A percentile compares a stretch with the other conserved stretches of the same genome.
These are phyloP conservation scores for Centropristis striata DNA, from an alignment of 2,113 vertebrate species.

Conservation along the genomic window DNA sequence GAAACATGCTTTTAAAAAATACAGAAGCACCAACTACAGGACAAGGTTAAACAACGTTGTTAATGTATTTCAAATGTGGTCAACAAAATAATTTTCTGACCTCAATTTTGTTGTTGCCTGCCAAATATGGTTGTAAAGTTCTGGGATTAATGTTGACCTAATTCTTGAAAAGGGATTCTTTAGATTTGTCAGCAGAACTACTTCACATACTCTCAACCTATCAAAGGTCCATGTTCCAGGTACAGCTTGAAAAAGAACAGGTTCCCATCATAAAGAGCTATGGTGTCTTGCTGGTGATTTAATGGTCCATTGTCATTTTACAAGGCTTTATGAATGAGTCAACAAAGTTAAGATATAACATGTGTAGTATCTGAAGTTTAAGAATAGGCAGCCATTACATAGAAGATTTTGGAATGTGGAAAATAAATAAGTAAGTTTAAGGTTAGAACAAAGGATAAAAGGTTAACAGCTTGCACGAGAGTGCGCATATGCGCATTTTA, in stretches of 20 bases:
- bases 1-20: not conserved
- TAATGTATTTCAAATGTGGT: not conserved
- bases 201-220: not conserved
- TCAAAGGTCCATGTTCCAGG: not conserved
- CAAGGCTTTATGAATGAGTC: not conserved
- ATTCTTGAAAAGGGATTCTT: constrained; percentile 38
- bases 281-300: not conserved
- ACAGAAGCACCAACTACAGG: not conserved
- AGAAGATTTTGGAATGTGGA: too few relatives aligned
- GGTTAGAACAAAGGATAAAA: too few relatives aligned
- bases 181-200: constrained; percentile 19
- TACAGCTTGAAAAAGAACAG: not conserved
- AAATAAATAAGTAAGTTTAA: too few relatives aligned
- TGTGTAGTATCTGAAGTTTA: too few relatives aligned
- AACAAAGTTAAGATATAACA: too few relatives aligned
- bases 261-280: not conserved
- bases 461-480: too few relatives aligned
- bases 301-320: not conserved
- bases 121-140: constrained; percentile 30
- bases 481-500: too few relatives aligned
- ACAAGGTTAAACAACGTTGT: not conserved
- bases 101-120: constrained; percentile 26
- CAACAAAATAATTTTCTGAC: constrained; percentile 9
- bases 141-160: constrained; percentile 43
- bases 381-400: too few relatives aligned